Evolutionary conservation across 2,797 vertebrate species (phyloP).

Genomic region (Sebastiscus albofasciatus): DNA sequence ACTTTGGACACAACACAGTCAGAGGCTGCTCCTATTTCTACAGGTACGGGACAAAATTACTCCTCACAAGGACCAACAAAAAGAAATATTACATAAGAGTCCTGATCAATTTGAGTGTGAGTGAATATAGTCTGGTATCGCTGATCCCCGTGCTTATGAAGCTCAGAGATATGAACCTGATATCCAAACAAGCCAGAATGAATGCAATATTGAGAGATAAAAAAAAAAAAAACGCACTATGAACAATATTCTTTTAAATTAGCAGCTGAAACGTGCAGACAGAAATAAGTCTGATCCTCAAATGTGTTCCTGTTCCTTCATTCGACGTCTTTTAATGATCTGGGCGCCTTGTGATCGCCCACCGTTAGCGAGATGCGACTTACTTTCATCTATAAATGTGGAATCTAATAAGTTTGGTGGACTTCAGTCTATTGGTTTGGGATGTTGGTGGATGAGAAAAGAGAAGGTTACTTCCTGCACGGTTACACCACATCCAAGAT

Average conservation of each 20-base stretch:
- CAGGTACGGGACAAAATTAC: conserved; percentile 71
- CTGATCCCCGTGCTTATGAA: background rate
- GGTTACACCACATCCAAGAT: conserved; percentile 35
- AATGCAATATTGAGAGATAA: conserved; percentile 25
- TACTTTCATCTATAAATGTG: conserved; percentile 5
- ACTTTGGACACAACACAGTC: conserved; percentile 86
- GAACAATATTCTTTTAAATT: conserved; percentile 19
- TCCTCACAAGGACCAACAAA: background rate
- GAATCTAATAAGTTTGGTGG: conserved; percentile 55
- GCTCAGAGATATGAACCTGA: conserved; percentile 6
- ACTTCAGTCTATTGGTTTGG: conserved; percentile 34
- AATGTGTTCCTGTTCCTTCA: background rate
- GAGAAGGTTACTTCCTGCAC: background rate
- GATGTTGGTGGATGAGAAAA: conserved; percentile 23
- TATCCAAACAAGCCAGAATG: conserved; percentile 20
- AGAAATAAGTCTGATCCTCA: background rate
- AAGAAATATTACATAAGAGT: conserved; percentile 1
- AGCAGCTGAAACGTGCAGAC: background rate
- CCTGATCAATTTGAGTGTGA: background rate
- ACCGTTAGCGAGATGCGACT: background rate
- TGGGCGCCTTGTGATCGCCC: background rate
- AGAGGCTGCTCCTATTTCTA: conserved; percentile 88
- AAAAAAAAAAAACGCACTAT: background rate
- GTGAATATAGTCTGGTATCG: background rate
- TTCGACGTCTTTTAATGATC: conserved; percentile 29